Evolutionary conservation across 2,888 invertebrate genomes (phyloP), one percentile per base, ranked within the genome.

Genomic region (Pardosa pseudoannulata): DNA sequence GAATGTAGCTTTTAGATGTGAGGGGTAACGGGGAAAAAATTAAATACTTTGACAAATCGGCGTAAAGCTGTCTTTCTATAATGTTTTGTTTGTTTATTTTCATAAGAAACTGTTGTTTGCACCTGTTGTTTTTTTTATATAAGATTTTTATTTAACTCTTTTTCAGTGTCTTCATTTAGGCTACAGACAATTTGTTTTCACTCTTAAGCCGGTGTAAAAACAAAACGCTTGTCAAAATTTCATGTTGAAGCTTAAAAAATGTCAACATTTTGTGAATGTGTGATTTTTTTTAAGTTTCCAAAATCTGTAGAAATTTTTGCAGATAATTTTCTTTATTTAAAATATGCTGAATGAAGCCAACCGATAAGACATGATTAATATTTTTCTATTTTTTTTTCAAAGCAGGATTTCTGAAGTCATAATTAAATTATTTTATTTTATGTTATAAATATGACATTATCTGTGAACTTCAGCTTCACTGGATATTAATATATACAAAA

Each of bases 21-120:
- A 72, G 71, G n/a, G 70, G 71, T 64, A 64, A 9, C n/a, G 65
- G 7, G 7, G 31, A 67, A 29, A 39, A 72, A n/a, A 46, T 41
- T 64, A 39, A 72, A 65, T 70, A 70, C 56, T 70, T 72, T 79
- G 79, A 79, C 71, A 79, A 79, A 79, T 79, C 62, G 79, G 19
- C 56, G 70, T 72, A 65, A 79, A 72, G 71, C 71, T 79, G 71
- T 71, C 75, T 29, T 28, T 50, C 46, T 16, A 46, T 2, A 46
- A 6, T 46, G 32, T 32, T 46, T 67, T 76, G 28, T n/a, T 75
- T 75, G 41, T 46, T 76, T 76, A 31, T 46, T 76, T 76, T 76
- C 50, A n/a, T 31, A 16, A 50, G 27, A 75, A 67, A 46, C 50
- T 76, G 76, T 50, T 76, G 67, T 67, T 46, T 28, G 46, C 76